Base-by-base conservation (phyloP, 2,888 invertebrate species). In the Chelonus formosanus region DNA sequence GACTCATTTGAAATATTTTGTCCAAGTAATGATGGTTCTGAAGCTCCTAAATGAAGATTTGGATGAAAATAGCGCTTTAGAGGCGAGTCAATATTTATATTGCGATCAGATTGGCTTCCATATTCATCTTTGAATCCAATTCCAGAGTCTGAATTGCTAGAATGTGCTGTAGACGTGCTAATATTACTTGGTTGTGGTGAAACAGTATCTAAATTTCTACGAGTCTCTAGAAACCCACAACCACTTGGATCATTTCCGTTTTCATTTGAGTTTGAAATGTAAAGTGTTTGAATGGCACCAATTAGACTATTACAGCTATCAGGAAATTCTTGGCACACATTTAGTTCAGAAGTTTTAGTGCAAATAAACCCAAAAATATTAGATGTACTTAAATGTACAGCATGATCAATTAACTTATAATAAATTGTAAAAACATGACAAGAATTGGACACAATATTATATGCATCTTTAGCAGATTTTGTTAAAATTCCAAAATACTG, bases 381-480 rank as follows among this genome's bases (percentile, higher is more conserved):
- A 0, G 96, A 95, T 77, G 92, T 91, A n/a, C 88, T 86, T 3
- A 89, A 85, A 84, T 98, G 97, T 52, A 90, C 88, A 36, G 88
- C 88, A 80, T 98, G 97, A 67, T 93, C 91, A 3, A 91, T 89
- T 74, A 95, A 86, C 82, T 95, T 92, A 0, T 95, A 91, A 80
- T 97, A 96, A 5, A 96, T 93, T 67, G 95, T 95, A 82, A 98
- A 98, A 0, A 97, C 95, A 84, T 98, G 97, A 79, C 97, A 97
- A 61, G 97, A 95, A 79, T 94, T 94, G 0, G 94, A 94, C 20
- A 90, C 88, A 71, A 88, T 88, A 6, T 89, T 75, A 78, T 79
- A 87, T 8, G 81, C 80, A 61, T 82, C 80, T 63, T 76, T 80
- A 67, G 91, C 90, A 0, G 93, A 92, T 77, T 92, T 91, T 0